Percentiles rank a stretch among this genome's conserved stretches.
These are phyloP conservation scores for Himantopus leucocephalus DNA, from an alignment of 2,113 vertebrate species.

Conservation along the genomic window DNA sequence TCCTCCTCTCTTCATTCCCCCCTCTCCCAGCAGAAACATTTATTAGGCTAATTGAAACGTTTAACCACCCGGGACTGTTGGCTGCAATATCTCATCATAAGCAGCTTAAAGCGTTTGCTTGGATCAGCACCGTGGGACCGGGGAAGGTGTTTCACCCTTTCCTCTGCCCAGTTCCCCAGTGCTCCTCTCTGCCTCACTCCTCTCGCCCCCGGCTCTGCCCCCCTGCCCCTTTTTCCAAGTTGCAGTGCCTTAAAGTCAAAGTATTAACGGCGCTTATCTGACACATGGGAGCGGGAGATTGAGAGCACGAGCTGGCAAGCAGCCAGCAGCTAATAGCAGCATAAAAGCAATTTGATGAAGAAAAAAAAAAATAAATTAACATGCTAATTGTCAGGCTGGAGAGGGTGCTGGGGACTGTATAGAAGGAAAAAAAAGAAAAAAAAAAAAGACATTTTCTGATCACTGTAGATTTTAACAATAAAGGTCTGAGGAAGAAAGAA, in stretches of 20 bases:
- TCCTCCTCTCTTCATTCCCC: background rate
- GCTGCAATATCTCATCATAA: background rate
- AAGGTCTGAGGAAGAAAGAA: background rate
- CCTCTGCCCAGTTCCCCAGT: background rate
- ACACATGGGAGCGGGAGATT: background rate
- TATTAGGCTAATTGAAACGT: background rate
- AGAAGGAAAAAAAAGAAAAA: background rate
- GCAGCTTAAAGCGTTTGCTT: background rate
- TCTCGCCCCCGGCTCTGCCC: background rate
- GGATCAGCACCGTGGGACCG: background rate
- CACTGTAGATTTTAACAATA: background rate
- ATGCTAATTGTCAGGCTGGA: constrained; percentile 64
- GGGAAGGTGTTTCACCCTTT: background rate
- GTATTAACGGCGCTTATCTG: background rate
- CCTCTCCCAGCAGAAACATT: background rate
- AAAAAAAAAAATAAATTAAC: constrained; percentile 27
- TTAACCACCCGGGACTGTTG: background rate
- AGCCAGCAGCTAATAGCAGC: constrained; percentile 61
- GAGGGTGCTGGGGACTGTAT: background rate
- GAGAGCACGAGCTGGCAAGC: constrained; percentile 25
- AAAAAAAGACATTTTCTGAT: background rate
- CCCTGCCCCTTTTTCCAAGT: background rate
- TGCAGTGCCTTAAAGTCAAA: background rate
- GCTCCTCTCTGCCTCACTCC: background rate
- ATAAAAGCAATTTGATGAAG: constrained; percentile 55